Evolutionary conservation across 2,797 vertebrate species (phyloP).

Genomic region (Dermochelys coriacea): DNA sequence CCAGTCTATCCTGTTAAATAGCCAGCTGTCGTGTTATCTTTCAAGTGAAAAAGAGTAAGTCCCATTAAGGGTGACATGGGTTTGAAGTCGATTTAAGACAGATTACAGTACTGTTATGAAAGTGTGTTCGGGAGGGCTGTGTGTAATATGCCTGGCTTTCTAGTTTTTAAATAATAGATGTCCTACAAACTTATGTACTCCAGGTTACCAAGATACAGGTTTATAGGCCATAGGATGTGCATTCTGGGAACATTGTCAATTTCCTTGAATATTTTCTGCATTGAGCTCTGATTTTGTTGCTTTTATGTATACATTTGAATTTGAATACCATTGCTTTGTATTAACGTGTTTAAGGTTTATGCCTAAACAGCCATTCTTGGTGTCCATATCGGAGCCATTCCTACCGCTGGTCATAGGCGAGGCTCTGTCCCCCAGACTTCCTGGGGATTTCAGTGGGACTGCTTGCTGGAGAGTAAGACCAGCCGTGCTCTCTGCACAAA

Average conservation of each 20-base stretch:
- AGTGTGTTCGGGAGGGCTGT: constrained; percentile 78
- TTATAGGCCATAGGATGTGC: constrained; percentile 73
- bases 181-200: constrained; percentile 78
- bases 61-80: constrained; percentile 85
- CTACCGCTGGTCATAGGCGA: not conserved
- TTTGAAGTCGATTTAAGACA: constrained; percentile 87
- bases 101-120: constrained; percentile 87
- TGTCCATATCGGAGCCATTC: not conserved
- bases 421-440: not conserved
- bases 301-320: constrained; percentile 22
- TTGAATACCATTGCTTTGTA: constrained; percentile 49
- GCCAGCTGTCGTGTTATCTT: constrained; percentile 86
- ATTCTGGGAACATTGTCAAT: constrained; percentile 67
- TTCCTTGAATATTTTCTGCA: constrained; percentile 70
- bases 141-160: constrained; percentile 82
- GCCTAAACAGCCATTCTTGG: not conserved
- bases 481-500: fast-evolving
- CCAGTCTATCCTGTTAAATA: constrained; percentile 84
- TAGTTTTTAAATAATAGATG: constrained; percentile 86
- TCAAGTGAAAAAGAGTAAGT: constrained; percentile 88
- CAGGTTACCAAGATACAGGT: constrained; percentile 74
- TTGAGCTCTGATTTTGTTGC: constrained; percentile 39
- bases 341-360: constrained; percentile 16
- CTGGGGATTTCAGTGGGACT: not conserved
- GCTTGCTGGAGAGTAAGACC: not conserved